Evolutionary conservation across 1,140 invertebrate genomes (phyloP).

Genomic region (Leptonema lineaticorne): DNA sequence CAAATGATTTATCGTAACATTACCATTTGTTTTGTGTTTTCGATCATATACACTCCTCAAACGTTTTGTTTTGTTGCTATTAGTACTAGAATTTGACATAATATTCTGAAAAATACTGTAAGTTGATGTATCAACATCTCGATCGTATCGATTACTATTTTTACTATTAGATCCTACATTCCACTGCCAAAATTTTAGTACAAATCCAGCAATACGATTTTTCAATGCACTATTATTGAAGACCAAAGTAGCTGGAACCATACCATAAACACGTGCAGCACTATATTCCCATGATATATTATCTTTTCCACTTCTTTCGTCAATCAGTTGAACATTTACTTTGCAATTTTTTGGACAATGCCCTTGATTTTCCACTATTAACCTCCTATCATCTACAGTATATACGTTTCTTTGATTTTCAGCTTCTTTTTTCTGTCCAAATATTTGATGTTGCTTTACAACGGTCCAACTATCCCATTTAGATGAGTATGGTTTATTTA

Average conservation of each 20-base stretch:
- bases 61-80: slow-evolving; percentile 49
- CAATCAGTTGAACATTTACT: slow-evolving; percentile 61
- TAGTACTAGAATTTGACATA: slow-evolving; percentile 46
- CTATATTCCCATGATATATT: slow-evolving; percentile 59
- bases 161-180: slow-evolving; percentile 50
- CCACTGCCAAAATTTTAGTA: slow-evolving; percentile 81
- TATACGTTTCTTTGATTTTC: slow-evolving; percentile 58
- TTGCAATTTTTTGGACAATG: slow-evolving; percentile 65
- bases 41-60: slow-evolving; percentile 7
- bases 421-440: slow-evolving; percentile 56
- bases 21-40: slow-evolving; percentile 39
- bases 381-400: slow-evolving; percentile 57
- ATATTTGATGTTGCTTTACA: slow-evolving; percentile 48
- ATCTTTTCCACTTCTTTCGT: slow-evolving; percentile 57
- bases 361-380: slow-evolving; percentile 65
- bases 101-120: slow-evolving; percentile 51
- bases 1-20: slow-evolving; percentile 57
- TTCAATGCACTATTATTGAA: slow-evolving; percentile 54
- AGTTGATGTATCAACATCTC: slow-evolving; percentile 49
- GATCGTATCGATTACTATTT: slow-evolving; percentile 53
- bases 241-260: slow-evolving; percentile 65
- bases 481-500: slow-evolving; percentile 45
- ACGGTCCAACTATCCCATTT: slow-evolving; percentile 45
- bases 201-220: slow-evolving; percentile 67
- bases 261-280: slow-evolving; percentile 63